Evolutionary conservation across 2,888 invertebrate genomes (phyloP).

Genomic region (Xestia c-nigrum): DNA sequence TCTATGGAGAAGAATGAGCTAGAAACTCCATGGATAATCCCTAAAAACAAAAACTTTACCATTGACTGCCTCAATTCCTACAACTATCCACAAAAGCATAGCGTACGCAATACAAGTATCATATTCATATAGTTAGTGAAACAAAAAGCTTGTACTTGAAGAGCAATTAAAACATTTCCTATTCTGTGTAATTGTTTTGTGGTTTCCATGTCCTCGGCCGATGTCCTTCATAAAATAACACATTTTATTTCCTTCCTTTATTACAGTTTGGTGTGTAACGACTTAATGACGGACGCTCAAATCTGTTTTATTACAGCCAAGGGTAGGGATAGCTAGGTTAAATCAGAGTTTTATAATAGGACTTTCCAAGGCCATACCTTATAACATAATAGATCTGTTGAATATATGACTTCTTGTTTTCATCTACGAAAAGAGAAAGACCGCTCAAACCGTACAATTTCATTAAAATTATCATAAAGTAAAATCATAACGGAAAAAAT

Average conservation of each 20-base stretch:
- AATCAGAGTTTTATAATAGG: conserved; percentile 48
- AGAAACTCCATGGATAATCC: too few relatives aligned
- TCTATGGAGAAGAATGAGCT: too few relatives aligned
- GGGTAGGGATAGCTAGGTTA: conserved; percentile 27
- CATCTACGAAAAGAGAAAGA: background rate
- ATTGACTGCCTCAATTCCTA: background rate
- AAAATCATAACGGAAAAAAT: background rate
- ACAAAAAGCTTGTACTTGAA: background rate
- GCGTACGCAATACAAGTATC: background rate
- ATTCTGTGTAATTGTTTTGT: conserved; percentile 28
- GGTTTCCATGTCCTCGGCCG: conserved; percentile 16
- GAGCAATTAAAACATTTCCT: conserved; percentile 25
- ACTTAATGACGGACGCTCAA: conserved; percentile 44
- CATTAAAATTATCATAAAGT: background rate
- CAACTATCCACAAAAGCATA: background rate
- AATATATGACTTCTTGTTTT: background rate
- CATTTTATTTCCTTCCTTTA: conserved; percentile 37
- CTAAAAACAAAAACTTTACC: too few relatives aligned
- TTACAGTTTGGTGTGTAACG: conserved; percentile 46
- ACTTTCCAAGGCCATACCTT: conserved; percentile 4
- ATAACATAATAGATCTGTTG: background rate
- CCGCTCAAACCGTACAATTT: background rate
- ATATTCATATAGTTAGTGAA: background rate
- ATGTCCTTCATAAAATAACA: conserved; percentile 21
- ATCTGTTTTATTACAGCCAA: conserved; percentile 44